These are phyloP conservation scores for Leptobrachium leishanense DNA, from an alignment of 2,113 vertebrate genomes.

Conservation along the genomic window DNA sequence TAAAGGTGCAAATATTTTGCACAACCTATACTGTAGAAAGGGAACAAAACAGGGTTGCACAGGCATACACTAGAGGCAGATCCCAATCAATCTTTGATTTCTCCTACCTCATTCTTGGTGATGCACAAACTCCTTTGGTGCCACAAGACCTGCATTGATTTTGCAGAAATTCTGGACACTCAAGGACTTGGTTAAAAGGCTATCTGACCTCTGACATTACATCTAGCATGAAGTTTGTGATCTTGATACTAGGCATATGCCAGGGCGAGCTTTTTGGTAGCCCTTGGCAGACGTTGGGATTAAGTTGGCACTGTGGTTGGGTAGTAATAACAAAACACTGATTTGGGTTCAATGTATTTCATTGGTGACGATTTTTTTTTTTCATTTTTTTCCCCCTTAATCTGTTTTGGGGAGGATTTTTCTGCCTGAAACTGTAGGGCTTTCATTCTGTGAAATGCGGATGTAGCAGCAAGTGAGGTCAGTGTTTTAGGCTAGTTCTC, in stretches of 20 bases:
- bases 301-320: conserved; percentile 21
- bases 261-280: conserved; percentile 12
- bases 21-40: conserved; percentile 65
- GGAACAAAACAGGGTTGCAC: conserved; percentile 48
- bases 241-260: conserved; percentile 73
- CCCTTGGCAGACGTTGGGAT: conserved; percentile 32
- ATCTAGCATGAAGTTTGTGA: conserved; percentile 73
- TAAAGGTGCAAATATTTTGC: conserved; percentile 67
- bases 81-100: conserved; percentile 37
- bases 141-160: conserved; percentile 18
- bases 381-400: not conserved
- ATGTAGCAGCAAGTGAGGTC: conserved; percentile 66
- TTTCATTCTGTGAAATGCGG: conserved; percentile 56
- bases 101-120: conserved; percentile 83
- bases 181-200: conserved; percentile 64
- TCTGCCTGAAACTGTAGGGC: conserved; percentile 19
- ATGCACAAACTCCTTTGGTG: conserved; percentile 68
- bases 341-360: conserved; percentile 6
- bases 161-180: conserved; percentile 36
- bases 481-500: conserved; percentile 67
- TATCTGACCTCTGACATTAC: conserved; percentile 72
- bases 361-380: conserved; percentile 11
- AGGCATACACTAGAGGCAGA: conserved; percentile 36
- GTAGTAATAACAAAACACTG: conserved; percentile 9
- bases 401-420: not conserved